Percentiles rank a stretch among this genome's conserved stretches.
Evolutionary conservation across 2,888 invertebrate species (phyloP).

Genomic region (Harpagoxenus sublaevis): DNA sequence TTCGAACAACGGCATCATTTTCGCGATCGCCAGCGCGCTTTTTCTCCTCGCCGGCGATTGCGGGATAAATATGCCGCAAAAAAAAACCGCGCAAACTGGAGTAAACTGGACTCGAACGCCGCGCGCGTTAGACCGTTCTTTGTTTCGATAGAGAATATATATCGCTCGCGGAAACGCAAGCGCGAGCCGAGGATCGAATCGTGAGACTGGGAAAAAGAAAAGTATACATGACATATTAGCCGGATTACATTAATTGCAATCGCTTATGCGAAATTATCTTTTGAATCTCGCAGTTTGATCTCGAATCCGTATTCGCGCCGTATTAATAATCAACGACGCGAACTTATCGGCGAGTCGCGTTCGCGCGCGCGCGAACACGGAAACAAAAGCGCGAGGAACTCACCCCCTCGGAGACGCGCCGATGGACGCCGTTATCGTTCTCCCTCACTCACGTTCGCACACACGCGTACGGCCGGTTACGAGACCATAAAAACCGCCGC

Average conservation of each 20-base stretch:
- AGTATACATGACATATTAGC: background rate
- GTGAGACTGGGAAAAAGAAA: background rate
- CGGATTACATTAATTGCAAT: background rate
- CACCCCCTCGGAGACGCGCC: conserved; percentile 31
- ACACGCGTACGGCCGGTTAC: background rate
- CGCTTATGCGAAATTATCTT: background rate
- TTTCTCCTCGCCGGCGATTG: background rate
- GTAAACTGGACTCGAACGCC: background rate
- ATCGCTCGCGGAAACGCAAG: background rate
- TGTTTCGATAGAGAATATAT: background rate
- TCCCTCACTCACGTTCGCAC: background rate
- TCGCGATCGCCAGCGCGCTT: background rate
- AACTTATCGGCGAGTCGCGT: background rate
- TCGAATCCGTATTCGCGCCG: background rate
- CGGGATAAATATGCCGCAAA: background rate
- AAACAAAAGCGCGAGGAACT: conserved; percentile 14
- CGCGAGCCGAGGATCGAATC: background rate
- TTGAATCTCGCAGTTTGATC: background rate
- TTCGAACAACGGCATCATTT: conserved; percentile 8
- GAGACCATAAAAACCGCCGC: conserved; percentile 8
- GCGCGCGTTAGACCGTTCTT: background rate
- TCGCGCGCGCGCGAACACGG: background rate
- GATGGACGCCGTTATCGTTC: conserved; percentile 23
- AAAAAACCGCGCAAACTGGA: background rate
- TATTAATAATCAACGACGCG: background rate